A percentile compares a stretch with the other conserved stretches of the same genome.
phyloP scores from a whole-genome alignment of 2,797 vertebrate species.

The Darevskia mixta region DNA sequence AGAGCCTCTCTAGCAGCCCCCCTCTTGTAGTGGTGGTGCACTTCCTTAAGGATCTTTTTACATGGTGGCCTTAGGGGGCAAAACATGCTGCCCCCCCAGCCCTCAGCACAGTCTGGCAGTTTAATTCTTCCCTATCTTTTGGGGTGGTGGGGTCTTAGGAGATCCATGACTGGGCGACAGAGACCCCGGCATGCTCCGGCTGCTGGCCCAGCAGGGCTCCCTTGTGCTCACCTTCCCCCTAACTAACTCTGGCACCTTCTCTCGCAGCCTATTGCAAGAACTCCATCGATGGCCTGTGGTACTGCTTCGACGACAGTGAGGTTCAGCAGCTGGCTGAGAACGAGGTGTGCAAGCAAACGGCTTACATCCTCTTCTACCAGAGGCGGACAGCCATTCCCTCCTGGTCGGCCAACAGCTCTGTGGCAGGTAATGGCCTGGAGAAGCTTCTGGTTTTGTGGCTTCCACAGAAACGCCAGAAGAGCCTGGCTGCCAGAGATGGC shows the following conservation, averaged over 20 bases:
- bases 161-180: background rate
- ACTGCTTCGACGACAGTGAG: conserved; percentile 98
- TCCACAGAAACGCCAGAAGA: no score
- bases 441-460: background rate
- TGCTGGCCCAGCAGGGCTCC: background rate
- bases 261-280: conserved; percentile 95
- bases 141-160: no score
- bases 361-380: conserved; percentile 98
- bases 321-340: conserved; percentile 93
- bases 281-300: conserved; percentile 97
- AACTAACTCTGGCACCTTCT: background rate
- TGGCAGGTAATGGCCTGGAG: conserved; percentile 85
- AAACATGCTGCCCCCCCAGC: background rate
- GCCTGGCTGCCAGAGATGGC: no score
- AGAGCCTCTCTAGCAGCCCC: background rate
- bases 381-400: conserved; percentile 93
- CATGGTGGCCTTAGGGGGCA: background rate
- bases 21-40: rapidly evolving
- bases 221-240: no score
- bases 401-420: conserved; percentile 98
- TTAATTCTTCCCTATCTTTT: no score
- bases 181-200: background rate
- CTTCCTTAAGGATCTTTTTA: background rate
- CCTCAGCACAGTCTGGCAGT: background rate
- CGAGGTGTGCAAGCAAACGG: conserved; percentile 92